A percentile compares a stretch with the other conserved stretches of the same genome.
These are phyloP conservation scores for Macrosoma leucophasiata DNA, from an alignment of 2,888 invertebrate genomes.

Conservation along the genomic window DNA sequence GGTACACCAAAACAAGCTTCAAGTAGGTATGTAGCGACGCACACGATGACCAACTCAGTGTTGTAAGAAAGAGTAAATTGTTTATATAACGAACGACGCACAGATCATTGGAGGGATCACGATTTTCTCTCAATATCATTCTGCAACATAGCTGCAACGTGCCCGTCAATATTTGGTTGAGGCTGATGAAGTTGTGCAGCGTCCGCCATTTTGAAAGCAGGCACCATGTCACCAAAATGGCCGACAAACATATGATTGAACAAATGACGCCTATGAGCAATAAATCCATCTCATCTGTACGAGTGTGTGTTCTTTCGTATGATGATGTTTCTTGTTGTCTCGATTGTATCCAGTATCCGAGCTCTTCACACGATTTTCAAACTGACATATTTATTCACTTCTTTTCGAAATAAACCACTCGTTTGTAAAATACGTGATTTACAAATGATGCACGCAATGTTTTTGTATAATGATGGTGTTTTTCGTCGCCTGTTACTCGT, in stretches of 20 bases:
- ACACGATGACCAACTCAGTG: slow-evolving; percentile 23
- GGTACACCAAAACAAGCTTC: slow-evolving; percentile 21
- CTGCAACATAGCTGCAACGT: slow-evolving; percentile 19
- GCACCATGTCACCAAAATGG: slow-evolving; percentile 23
- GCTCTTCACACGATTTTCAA: too few relatives aligned
- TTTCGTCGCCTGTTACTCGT: too few relatives aligned
- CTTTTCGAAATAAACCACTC: too few relatives aligned
- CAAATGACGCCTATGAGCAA: slow-evolving; percentile 20
- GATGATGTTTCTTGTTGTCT: too few relatives aligned
- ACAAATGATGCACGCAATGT: too few relatives aligned
- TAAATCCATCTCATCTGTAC: too few relatives aligned
- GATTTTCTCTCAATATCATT: background rate
- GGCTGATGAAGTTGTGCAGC: slow-evolving; percentile 25
- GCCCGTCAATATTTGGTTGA: slow-evolving; percentile 23
- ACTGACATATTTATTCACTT: too few relatives aligned
- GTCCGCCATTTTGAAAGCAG: slow-evolving; percentile 24
- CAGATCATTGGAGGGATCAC: background rate
- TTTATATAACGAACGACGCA: background rate
- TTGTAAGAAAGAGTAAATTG: slow-evolving; percentile 11
- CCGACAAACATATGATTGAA: slow-evolving; percentile 19
- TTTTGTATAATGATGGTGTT: too few relatives aligned
- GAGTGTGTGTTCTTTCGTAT: too few relatives aligned
- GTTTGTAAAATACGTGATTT: too few relatives aligned
- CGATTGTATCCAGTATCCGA: too few relatives aligned
- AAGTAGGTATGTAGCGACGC: slow-evolving; percentile 22